Evolutionary conservation across 2,113 vertebrate species (phyloP), one percentile per base, ranked within the genome.

Genomic region (Myocastor coypus): DNA sequence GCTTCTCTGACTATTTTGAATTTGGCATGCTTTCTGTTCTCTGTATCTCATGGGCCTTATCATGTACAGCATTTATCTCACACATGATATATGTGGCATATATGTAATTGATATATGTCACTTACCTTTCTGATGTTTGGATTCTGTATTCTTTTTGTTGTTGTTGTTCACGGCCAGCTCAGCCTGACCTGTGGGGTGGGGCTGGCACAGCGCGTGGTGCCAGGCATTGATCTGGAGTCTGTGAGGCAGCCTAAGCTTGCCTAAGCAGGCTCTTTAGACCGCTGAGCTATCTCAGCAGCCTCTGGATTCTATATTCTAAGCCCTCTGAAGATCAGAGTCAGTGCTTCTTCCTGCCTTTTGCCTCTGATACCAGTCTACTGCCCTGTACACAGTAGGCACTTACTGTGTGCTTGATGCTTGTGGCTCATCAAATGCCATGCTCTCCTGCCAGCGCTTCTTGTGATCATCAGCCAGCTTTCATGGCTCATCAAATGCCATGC

Each of bases 1-100:
- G 61, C 17, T 93, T 92, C 87, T 30, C 8, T 84, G 91, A 71
- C 81, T 69, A 34, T 80, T 93, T 92, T 92, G 86, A 40, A 89
- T 77, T 68, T 57, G 3, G 0, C 55, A n/a, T 42, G 11, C 13
- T 61, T 34, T 55, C 37, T 14, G 24, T 75, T 63, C 13, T 94
- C 32, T 52, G 59, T 94, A 69, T 91, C 37, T 95, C 80, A 32
- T 50, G 8, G 40, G 16, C 4, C 26, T 90, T 83, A 64, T 95
- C 83, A 63, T 81, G 30, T 59, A 42, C 0, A 89, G 30, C 40
- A 66, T 73, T 63, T 73, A 55, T 61, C 30, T 55, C 24, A 61
- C 1, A 61, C 7, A 46, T 89, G 30, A 71, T 50, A 46, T 52
- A 20, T 66, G 10, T 46, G 34, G 82, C 2, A 93, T 61, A 14